Evolutionary conservation across 2,113 vertebrate species (phyloP), one percentile per base, ranked within the genome.

Genomic region (Cariama cristata): DNA sequence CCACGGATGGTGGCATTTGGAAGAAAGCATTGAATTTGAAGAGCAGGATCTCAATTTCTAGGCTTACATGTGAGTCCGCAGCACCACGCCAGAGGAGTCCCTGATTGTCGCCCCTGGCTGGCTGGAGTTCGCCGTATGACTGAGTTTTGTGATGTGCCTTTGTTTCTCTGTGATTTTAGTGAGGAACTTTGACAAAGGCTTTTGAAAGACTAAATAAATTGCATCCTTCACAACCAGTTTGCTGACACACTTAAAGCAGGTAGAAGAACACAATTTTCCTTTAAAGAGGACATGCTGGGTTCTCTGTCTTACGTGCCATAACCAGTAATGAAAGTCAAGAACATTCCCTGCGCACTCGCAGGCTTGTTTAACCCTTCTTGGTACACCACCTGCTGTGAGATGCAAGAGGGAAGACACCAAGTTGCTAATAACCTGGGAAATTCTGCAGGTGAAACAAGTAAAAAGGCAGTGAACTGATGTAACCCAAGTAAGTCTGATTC

Each of bases 121-220:
- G 20, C 40, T 59, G 75, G 21, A 38, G 11, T 35, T 52, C 14
- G 19, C 8, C 3, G 0, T 1, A 3, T 2, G 1, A 5, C 17
- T 3, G 58, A 62, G 13, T 28, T 80, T 21, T 4, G 0, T 6
- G 30, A 86, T 40, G 6, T 24, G 40, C 9, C 14, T 72, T 44
- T 4, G 4, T 44, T 44, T 80, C 72, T 49, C 80, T 13, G 71
- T 21, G 64, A 66, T 80, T 84, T 86, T 11, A 14, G 27, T 6
- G 55, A 93, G 56, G 45, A 94, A 89, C 68, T 84, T 87, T 50
- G 77, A 62, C 55, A 91, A 94, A 91, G 80, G 80, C 77, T 95
- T 95, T 77, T 96, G 87, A 96, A 96, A 91, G 89, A 86, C 89
- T 84, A 40, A 16, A 58, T 60, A 86, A 97, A 96, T 93, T 93